Conservation (phyloP, 2,888 invertebrate species). For the Erebia ligea region DNA sequence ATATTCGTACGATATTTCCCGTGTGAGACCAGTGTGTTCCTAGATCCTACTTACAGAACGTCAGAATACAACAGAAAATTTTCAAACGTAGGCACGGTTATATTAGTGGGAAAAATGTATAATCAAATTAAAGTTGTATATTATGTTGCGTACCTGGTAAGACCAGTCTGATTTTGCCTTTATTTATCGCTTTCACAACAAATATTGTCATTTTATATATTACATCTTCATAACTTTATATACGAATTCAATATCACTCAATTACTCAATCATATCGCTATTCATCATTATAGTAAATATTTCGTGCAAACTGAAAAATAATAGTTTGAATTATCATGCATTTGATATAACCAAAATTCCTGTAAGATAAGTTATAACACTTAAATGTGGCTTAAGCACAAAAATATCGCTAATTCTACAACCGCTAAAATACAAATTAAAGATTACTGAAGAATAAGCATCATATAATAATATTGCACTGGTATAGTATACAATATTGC, state of each 20-base stretch:
- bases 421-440: background rate
- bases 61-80: too few species aligned
- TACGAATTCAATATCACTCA: background rate
- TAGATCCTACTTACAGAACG: too few species aligned
- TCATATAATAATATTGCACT: background rate
- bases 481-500: background rate
- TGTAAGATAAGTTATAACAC: conserved; percentile 34
- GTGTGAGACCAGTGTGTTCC: too few species aligned
- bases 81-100: too few species aligned
- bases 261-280: background rate
- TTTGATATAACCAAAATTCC: conserved; percentile 36
- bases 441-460: background rate
- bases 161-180: background rate
- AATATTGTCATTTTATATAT: conserved; percentile 2
- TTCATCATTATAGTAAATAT: background rate
- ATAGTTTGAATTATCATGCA: conserved; percentile 38
- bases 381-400: background rate
- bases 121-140: too few species aligned
- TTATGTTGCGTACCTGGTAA: too few species aligned
- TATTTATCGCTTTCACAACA: background rate
- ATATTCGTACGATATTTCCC: too few species aligned
- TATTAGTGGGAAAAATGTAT: too few species aligned
- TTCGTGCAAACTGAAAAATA: conserved; percentile 42
- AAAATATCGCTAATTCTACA: background rate
- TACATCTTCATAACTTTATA: background rate